Percentiles rank a stretch among this genome's conserved stretches.
phyloP scores from a whole-genome alignment of 2,797 vertebrate genomes.

The Hemitrygon akajei region DNA sequence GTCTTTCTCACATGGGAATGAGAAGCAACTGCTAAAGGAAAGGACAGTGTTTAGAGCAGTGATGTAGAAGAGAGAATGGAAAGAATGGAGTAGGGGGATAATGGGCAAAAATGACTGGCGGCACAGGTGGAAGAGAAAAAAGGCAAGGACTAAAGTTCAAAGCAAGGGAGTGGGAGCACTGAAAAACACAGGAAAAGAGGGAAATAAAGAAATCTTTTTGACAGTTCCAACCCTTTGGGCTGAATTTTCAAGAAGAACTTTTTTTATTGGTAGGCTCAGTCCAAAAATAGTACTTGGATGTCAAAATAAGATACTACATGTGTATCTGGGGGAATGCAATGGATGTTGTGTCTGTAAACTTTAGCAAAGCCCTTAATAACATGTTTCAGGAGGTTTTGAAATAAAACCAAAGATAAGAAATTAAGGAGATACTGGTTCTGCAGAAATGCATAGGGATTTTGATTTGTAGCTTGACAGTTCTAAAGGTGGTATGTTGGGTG shows the following conservation, averaged over 20 bases:
- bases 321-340: background rate
- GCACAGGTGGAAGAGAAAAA: background rate
- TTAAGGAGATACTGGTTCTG: background rate
- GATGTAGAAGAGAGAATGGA: background rate
- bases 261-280: background rate
- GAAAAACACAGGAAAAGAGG: background rate
- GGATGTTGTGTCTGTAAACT: background rate
- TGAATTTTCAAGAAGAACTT: background rate
- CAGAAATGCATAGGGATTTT: background rate
- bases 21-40: too few species aligned
- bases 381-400: background rate
- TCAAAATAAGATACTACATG: background rate
- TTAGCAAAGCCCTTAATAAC: background rate
- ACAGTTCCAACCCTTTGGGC: background rate
- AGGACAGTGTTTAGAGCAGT: background rate
- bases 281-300: background rate
- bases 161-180: background rate
- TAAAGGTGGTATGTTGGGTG: background rate
- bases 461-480: too few species aligned
- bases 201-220: background rate
- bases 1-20: too few species aligned
- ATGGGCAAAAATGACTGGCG: background rate
- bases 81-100: background rate
- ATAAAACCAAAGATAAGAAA: background rate
- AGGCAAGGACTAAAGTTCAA: background rate